Conservation (phyloP, 2,113 vertebrate species). For the Dipodomys stephensi region DNA sequence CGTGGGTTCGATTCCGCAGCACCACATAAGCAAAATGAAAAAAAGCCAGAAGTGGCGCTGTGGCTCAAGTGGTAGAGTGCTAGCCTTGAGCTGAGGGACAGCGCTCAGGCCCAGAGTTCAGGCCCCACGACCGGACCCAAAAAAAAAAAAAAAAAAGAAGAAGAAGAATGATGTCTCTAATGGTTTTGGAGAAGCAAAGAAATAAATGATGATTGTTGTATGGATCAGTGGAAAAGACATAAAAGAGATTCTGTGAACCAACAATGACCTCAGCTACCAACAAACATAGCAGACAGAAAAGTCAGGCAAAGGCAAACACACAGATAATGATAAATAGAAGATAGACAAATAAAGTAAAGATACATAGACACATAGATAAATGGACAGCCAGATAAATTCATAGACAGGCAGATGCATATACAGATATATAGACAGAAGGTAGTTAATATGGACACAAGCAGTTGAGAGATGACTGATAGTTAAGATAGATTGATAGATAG, state of each 20-base stretch:
- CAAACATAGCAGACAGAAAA: too few relatives aligned
- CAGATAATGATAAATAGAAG: not conserved
- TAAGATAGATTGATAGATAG: not conserved
- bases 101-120: too few relatives aligned
- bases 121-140: too few relatives aligned
- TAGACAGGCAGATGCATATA: not conserved
- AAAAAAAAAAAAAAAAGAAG: not conserved
- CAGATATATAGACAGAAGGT: not conserved
- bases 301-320: too few relatives aligned
- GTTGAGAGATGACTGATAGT: too few relatives aligned
- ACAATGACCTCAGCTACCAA: not conserved
- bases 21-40: too few relatives aligned
- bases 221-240: not conserved
- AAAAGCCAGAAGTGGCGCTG: too few relatives aligned
- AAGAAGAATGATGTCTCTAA: not conserved
- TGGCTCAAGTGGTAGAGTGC: too few relatives aligned
- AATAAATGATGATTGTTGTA: not conserved
- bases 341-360: not conserved
- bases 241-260: not conserved
- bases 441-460: too few relatives aligned
- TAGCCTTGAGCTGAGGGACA: too few relatives aligned
- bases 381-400: too few relatives aligned
- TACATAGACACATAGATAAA: not conserved
- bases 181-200: not conserved
- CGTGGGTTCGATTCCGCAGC: too few relatives aligned